Evolutionary conservation across 2,888 invertebrate species (phyloP).

Genomic region (Lampropteryx suffumata): DNA sequence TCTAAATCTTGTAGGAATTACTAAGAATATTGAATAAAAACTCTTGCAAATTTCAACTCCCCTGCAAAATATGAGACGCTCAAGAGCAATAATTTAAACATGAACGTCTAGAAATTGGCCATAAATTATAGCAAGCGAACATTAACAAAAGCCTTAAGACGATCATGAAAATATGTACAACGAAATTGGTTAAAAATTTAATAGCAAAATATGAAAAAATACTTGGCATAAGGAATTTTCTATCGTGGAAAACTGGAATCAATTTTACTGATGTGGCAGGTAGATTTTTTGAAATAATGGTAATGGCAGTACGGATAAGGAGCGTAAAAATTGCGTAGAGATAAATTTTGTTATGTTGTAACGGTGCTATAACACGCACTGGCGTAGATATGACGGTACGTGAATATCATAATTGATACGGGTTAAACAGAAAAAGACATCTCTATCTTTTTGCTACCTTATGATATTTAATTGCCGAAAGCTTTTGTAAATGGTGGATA

Average conservation of each 20-base stretch:
- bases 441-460: no score
- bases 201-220: background rate
- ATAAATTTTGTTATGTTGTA: conserved; percentile 17
- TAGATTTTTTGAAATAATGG: conserved; percentile 10
- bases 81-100: conserved; percentile 36
- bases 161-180: conserved; percentile 19
- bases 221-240: background rate
- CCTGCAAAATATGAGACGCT: conserved; percentile 27
- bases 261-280: conserved; percentile 19
- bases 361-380: conserved; percentile 14
- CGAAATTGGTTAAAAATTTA: conserved; percentile 13
- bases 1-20: conserved; percentile 4
- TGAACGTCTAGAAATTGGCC: conserved; percentile 38
- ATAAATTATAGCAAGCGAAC: conserved; percentile 35
- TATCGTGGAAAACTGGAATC: conserved; percentile 12
- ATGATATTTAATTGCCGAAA: no score
- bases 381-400: background rate
- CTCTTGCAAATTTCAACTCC: conserved; percentile 35
- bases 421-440: no score
- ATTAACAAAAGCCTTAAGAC: conserved; percentile 25
- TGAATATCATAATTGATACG: background rate
- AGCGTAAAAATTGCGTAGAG: conserved; percentile 12
- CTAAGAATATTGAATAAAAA: conserved; percentile 23
- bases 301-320: conserved; percentile 14
- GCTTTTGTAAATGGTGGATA: no score